A percentile compares a stretch with the other conserved stretches of the same genome.
Conservation (phyloP, 2,113 vertebrate species). For the Microcebus griseorufus region DNA sequence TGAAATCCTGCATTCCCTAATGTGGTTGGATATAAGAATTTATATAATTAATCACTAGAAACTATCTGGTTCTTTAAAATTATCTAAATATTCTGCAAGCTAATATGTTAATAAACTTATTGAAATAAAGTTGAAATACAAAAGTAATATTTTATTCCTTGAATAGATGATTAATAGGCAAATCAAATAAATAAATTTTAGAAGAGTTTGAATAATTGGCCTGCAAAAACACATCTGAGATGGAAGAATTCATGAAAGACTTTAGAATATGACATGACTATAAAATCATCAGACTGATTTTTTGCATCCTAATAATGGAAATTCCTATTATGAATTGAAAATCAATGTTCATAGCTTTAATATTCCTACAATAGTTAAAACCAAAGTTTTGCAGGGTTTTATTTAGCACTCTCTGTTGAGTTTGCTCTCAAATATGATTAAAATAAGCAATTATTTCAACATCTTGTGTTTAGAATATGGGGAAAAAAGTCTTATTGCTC, state of each 20-base stretch:
- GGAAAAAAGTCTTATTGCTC: neutral
- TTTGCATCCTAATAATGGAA: neutral
- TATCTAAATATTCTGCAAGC: neutral
- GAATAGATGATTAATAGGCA: neutral
- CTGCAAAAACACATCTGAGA: neutral
- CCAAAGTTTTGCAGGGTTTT: neutral
- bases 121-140: neutral
- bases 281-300: neutral
- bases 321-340: neutral
- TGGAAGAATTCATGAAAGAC: slow-evolving; percentile 5
- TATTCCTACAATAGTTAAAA: neutral
- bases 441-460: neutral
- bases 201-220: neutral
- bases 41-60: neutral
- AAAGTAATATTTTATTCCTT: neutral
- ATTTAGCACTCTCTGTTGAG: neutral
- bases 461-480: neutral
- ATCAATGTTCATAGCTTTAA: neutral
- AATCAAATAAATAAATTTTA: neutral
- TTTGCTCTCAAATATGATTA: neutral
- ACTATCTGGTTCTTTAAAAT: neutral
- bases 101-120: neutral
- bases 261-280: neutral
- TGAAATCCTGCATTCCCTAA: neutral
- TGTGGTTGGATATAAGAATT: neutral